Evolutionary conservation across 2,113 vertebrate genomes (phyloP), one percentile per base, ranked within the genome.

Genomic region (Microtus pennsylvanicus): DNA sequence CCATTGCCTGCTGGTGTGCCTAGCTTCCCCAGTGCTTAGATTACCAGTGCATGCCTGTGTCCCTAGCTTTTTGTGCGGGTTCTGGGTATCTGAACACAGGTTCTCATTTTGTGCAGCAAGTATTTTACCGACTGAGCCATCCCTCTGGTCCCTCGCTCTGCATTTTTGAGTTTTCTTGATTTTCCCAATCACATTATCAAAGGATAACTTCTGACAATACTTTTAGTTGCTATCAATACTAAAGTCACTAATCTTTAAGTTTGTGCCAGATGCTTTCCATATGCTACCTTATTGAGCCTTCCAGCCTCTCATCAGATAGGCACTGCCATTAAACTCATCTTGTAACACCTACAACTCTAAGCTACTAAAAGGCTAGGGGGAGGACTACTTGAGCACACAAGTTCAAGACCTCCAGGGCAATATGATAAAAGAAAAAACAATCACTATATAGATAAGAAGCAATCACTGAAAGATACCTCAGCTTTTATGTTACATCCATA

Each of bases 391-490:
- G 55, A 63, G 30, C 17, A 61, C 30, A 55, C 4, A 50, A 55
- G 30, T n/a, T 58, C 30, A 81, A 19, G 9, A 47, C 52, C 52
- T 63, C 65, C 65, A 61, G 28, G 50, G 52, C 76, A 89, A 30
- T 13, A n/a, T n/a, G 55, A 24, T 70, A 83, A 38, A 17, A 72
- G 38, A 93, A 30, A 78, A 65, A 78, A n/a, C 61, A 65, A 12
- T 50, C 12, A 93, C 76, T 95, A 88, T 95, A 28, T 91, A 93
- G 38, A 55, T 63, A 87, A 96, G 82, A 91, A 95, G 81, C 1
- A 89, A 30, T 87, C 28, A 8, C 58, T 90, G 63, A 87, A 78
- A 94, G 75, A 61, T 50, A 69, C 58, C 77, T 89, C 67, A 87
- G 22, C 55, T 93, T 95, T 94, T 90, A 19, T 72, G 19, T 93